Evolutionary conservation across 2,888 invertebrate species (phyloP).

Genomic region (Drosophila atroscutellata): DNA sequence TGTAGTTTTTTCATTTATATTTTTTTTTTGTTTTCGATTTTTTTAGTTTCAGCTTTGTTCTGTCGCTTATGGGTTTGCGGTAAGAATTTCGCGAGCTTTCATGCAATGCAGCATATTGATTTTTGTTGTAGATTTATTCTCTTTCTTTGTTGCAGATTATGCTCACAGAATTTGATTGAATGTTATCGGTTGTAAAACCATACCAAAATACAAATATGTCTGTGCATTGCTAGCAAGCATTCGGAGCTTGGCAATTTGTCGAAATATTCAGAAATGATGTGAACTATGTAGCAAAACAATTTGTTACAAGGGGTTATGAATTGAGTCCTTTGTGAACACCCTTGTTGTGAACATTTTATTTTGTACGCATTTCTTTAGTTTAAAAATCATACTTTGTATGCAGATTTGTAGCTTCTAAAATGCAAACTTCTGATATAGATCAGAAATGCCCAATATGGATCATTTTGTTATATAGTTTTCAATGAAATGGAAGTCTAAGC

Average conservation of each 20-base stretch:
- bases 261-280: constrained; percentile 3
- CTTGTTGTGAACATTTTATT: background rate
- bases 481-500: background rate
- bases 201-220: constrained; percentile 1
- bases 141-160: constrained; percentile 33
- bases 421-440: background rate
- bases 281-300: constrained; percentile 9
- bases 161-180: constrained; percentile 22
- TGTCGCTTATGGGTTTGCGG: constrained; percentile 42
- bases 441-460: background rate
- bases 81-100: constrained; percentile 37
- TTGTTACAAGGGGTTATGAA: constrained; percentile 2
- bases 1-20: constrained; percentile 23
- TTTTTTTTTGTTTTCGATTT: background rate
- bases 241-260: constrained; percentile 1
- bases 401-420: background rate
- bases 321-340: too few relatives aligned
- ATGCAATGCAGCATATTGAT: constrained; percentile 70
- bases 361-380: too few relatives aligned
- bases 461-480: background rate
- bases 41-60: constrained; percentile 22
- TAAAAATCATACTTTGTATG: background rate
- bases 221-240: constrained; percentile 16
- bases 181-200: constrained; percentile 14
- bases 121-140: constrained; percentile 28